Conservation (phyloP, 2,797 vertebrate genomes). For the Typhlichthys eigenmanni region DNA sequence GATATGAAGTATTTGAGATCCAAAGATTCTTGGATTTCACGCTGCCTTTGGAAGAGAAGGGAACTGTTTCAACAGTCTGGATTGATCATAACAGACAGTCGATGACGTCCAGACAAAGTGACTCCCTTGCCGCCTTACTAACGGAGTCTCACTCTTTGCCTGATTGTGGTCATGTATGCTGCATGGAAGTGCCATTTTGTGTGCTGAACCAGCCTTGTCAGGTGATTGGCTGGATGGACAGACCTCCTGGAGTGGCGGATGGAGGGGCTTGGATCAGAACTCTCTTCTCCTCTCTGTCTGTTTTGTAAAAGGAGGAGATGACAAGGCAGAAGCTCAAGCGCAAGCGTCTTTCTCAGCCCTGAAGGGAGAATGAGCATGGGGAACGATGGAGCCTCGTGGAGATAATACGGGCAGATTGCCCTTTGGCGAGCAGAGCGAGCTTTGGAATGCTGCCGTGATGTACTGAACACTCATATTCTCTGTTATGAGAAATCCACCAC, state of each 20-base stretch:
- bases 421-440: constrained; percentile 36
- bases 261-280: constrained; percentile 48
- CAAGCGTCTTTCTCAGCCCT: constrained; percentile 79
- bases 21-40: constrained; percentile 40
- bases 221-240: constrained; percentile 43
- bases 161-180: constrained; percentile 48
- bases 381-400: constrained; percentile 37
- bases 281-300: constrained; percentile 68
- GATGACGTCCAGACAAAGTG: constrained; percentile 21
- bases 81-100: constrained; percentile 25
- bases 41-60: constrained; percentile 34
- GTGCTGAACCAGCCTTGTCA: constrained; percentile 31
- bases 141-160: constrained; percentile 57
- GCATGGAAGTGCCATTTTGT: constrained; percentile 47
- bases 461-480: constrained; percentile 56
- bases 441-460: constrained; percentile 39
- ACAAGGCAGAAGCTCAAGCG: constrained; percentile 76
- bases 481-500: constrained; percentile 45
- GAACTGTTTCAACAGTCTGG: constrained; percentile 1
- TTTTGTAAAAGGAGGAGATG: constrained; percentile 79
- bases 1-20: constrained; percentile 30
- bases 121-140: constrained; percentile 57
- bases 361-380: constrained; percentile 41
- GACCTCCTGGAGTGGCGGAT: constrained; percentile 35
- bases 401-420: constrained; percentile 43